Conservation (phyloP, 2,797 vertebrate genomes). For the Chiloscyllium punctatum region DNA sequence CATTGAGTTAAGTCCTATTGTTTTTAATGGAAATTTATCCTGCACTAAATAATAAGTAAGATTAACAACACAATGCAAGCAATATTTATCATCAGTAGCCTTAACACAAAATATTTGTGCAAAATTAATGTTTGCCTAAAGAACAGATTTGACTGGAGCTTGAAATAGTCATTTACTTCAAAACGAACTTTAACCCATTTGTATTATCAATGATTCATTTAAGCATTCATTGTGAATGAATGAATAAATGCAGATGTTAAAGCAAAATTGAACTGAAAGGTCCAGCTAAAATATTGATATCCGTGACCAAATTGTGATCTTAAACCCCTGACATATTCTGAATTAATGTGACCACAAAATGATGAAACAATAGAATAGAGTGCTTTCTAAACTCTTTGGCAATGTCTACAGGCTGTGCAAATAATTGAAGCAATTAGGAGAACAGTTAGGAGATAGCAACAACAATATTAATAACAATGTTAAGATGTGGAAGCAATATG, state of each 20-base stretch:
- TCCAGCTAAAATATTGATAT: not conserved
- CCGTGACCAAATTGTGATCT: not conserved
- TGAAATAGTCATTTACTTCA: conserved; percentile 7
- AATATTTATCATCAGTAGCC: not conserved
- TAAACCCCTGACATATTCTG: not conserved
- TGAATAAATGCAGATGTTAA: not conserved
- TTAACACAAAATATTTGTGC: conserved; percentile 7
- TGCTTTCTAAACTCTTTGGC: not conserved
- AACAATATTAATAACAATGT: not conserved
- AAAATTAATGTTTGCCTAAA: not conserved
- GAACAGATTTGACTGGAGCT: not conserved
- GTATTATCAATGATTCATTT: not conserved
- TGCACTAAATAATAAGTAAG: not conserved
- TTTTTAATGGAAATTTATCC: not conserved
- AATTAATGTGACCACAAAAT: not conserved
- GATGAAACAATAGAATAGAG: not conserved
- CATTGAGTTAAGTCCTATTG: not conserved
- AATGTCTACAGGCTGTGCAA: not conserved
- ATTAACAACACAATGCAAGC: not conserved
- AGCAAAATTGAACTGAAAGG: not conserved
- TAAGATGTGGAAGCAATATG: not conserved
- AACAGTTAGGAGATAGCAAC: not conserved
- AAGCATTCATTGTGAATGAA: not conserved
- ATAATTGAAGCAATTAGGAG: not conserved
- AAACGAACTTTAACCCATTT: not conserved